Base-by-base conservation (phyloP, 2,888 invertebrate species). In the Idaea aversata region DNA sequence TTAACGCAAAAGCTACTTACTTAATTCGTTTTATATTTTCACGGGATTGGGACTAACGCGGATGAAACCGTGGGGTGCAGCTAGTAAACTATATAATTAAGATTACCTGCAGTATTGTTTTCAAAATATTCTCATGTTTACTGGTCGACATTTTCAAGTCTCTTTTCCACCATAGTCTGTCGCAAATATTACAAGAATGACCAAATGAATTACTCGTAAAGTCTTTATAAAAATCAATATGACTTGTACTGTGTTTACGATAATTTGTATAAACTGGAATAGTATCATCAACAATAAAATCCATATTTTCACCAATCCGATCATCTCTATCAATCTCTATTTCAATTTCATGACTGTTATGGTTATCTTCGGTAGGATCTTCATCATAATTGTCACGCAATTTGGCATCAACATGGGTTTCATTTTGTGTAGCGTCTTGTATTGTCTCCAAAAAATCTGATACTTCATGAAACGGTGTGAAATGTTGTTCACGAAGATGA, bases 401-500 rank as follows among this genome's bases (percentile, higher is more conserved):
- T 25, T 25, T 25, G 25, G 25, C 25, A 25, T 25, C 25, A 25
- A 25, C 25, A 25, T 25, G 25, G 25, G 25, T 25, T 25, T 25
- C 25, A 25, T 25, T 25, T 25, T 3, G 25, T n/a, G n/a, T n/a
- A 3, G 25, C 25, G 25, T 25, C 25, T 25, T 25, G 72, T 74
- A 67, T 65, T 73, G 72, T 72, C 70, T 73, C 70, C 74, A 73
- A 74, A 70, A 73, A 75, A 73, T 75, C 72, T 74, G 75, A 70
- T 72, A 73, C 75, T 75, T 75, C 71, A 73, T 73, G 65, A 69
- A 69, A 70, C 72, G 75, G 75, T 59, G 77, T 75, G 59, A 77
- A 77, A 62, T 77, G 75, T 63, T 59, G 71, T 36, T 75, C 75
- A 74, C 77, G 73, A 75, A 77, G 78, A 78, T 79, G 58, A 75